Conservation (phyloP, 92 coral and sea anemone genomes). For the Plumapathes pennacea region DNA sequence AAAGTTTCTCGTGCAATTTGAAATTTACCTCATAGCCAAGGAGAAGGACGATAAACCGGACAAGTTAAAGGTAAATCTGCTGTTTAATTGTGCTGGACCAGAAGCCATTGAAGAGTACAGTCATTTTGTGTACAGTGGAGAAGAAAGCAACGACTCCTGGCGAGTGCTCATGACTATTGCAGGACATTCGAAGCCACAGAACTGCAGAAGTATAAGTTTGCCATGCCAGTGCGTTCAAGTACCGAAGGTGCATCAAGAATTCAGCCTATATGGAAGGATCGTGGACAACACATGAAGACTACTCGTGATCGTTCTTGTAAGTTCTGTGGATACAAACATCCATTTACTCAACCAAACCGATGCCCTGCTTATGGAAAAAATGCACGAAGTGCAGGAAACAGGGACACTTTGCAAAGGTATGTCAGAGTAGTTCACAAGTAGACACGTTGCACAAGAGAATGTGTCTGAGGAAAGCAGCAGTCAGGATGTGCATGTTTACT, state of each 20-base stretch:
- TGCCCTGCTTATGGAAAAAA: constrained; percentile 40
- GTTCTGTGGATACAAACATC: constrained; percentile 64
- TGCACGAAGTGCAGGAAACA: constrained; percentile 28
- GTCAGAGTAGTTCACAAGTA: constrained; percentile 18
- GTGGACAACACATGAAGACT: constrained; percentile 7
- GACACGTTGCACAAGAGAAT: constrained; percentile 8
- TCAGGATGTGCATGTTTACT: constrained; percentile 28
- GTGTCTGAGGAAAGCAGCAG: background rate
- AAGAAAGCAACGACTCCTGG: constrained; percentile 36
- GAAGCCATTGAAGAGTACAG: constrained; percentile 54
- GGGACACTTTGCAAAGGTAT: constrained; percentile 53
- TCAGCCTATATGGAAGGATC: background rate
- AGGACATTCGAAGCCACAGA: constrained; percentile 51
- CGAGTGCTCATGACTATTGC: constrained; percentile 55
- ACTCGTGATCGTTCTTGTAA: constrained; percentile 32
- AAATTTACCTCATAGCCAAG: constrained; percentile 46
- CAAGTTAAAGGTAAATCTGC: constrained; percentile 40
- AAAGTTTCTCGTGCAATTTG: constrained; percentile 38
- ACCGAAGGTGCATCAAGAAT: background rate
- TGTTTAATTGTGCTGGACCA: constrained; percentile 52
- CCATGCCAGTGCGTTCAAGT: background rate
- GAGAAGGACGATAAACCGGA: constrained; percentile 38
- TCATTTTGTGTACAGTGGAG: constrained; percentile 37
- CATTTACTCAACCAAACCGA: constrained; percentile 46
- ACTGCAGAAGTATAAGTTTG: constrained; percentile 30